Conservation (phyloP, 2,888 invertebrate genomes). For the Hypolimnas misippus region DNA sequence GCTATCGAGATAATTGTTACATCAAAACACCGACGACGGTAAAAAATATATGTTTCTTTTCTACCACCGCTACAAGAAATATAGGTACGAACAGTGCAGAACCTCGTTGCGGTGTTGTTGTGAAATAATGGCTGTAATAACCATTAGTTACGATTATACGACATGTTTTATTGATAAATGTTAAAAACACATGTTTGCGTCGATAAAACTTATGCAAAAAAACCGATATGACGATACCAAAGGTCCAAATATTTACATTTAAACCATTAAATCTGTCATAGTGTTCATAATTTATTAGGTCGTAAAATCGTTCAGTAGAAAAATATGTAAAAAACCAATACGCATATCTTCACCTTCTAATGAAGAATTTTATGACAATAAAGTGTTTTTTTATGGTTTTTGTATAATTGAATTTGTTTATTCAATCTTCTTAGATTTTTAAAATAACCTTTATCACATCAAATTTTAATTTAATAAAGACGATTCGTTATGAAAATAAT, state of each 20-base stretch:
- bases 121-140: neutral
- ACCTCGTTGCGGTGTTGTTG: conserved; percentile 17
- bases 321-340: neutral
- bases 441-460: neutral
- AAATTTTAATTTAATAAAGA: neutral
- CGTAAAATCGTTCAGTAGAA: neutral
- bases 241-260: conserved; percentile 2
- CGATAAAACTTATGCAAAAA: neutral
- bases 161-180: neutral
- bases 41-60: conserved; percentile 28
- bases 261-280: neutral
- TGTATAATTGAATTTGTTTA: neutral
- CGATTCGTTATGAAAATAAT: neutral
- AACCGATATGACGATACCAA: neutral
- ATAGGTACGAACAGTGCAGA: conserved; percentile 1
- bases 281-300: neutral
- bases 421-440: neutral
- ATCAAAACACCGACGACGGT: conserved; percentile 42
- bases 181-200: neutral
- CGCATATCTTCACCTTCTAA: neutral
- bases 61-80: conserved; percentile 16
- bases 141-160: neutral
- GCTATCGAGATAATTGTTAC: conserved; percentile 48
- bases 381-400: neutral
- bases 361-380: neutral